Evolutionary conservation across 2,797 vertebrate species (phyloP).

Genomic region (Syncerus caffer): DNA sequence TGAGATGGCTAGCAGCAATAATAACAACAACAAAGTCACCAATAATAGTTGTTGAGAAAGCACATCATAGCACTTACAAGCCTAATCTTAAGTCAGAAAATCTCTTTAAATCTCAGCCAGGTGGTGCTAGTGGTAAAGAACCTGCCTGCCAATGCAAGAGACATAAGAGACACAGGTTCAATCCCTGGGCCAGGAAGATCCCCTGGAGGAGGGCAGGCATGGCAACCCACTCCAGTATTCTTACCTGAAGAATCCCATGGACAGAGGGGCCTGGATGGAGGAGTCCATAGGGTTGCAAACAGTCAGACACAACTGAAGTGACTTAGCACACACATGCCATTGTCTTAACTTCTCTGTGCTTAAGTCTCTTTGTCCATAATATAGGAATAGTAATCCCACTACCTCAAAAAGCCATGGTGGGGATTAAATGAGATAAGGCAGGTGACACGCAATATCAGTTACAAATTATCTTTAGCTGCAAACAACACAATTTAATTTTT

Average conservation of each 20-base stretch:
- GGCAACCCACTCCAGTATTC: neutral
- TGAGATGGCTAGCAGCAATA: neutral
- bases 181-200: neutral
- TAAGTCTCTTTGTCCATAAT: neutral
- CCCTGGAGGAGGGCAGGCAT: neutral
- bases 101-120: neutral
- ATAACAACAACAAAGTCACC: neutral
- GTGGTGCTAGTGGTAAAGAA: neutral
- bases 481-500: neutral
- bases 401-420: neutral
- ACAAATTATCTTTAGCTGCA: neutral
- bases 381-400: neutral
- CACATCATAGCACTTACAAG: neutral
- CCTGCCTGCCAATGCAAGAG: neutral
- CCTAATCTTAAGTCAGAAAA: neutral
- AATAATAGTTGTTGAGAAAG: neutral
- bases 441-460: neutral
- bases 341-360: neutral
- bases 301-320: neutral
- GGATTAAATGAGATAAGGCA: neutral
- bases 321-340: neutral
- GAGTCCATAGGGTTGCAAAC: neutral
- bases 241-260: neutral
- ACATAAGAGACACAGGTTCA: neutral
- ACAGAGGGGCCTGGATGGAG: neutral